Conservation (phyloP, 1,140 invertebrate genomes). For the Ceratitis capitata region DNA sequence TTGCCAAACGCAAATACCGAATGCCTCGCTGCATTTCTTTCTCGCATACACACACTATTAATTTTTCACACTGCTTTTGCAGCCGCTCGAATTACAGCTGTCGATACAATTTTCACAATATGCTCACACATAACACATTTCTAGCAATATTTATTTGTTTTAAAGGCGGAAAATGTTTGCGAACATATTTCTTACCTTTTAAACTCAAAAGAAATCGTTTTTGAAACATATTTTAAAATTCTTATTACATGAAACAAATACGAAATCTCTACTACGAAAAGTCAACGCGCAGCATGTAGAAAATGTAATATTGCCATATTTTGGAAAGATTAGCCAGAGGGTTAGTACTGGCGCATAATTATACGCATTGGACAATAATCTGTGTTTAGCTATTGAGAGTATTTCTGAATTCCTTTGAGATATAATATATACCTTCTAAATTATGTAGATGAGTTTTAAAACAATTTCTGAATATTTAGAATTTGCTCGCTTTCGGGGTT, state of each 20-base stretch:
- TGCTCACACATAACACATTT: not conserved
- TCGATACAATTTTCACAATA: not conserved
- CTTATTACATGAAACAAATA: slow-evolving; percentile 3
- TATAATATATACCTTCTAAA: no score
- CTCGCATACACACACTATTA: not conserved
- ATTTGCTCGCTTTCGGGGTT: no score
- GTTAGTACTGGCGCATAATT: no score
- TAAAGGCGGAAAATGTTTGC: not conserved
- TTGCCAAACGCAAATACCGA: not conserved
- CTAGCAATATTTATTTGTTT: not conserved
- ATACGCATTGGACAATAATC: no score
- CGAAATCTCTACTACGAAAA: slow-evolving; percentile 1
- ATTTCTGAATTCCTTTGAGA: no score
- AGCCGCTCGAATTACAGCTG: slow-evolving; percentile 4
- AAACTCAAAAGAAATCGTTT: slow-evolving; percentile 16
- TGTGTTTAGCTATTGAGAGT: no score
- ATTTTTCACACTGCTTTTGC: not conserved
- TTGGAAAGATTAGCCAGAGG: no score
- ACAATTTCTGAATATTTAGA: no score
- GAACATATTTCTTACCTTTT: not conserved
- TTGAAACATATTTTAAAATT: slow-evolving; percentile 13
- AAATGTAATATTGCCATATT: not conserved
- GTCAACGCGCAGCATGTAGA: not conserved
- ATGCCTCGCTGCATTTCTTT: not conserved
- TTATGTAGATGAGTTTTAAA: no score